Base-by-base conservation (phyloP, 37 sponge, comb jelly and placozoan genomes). In the Ephydatia muelleri region DNA sequence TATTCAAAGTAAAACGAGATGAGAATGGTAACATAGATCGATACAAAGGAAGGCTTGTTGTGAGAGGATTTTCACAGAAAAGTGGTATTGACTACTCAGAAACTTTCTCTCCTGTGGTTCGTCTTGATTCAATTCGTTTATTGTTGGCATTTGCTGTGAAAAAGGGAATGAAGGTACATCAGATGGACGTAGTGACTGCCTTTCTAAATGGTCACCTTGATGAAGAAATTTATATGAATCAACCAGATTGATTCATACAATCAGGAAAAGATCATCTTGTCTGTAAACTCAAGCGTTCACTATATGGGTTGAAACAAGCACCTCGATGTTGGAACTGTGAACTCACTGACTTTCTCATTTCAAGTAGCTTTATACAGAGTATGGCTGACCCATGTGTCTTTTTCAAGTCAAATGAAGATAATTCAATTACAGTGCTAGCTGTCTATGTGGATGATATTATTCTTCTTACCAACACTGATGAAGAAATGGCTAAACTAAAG, bases 141-240 rank as follows among this genome's bases (percentile, higher is more conserved):
- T 68, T 83, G 21, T 68, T 89, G 3, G 89, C 84, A 38, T 77
- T 88, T 22, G 88, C 88, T 32, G 77, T 82, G 2, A 84, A 89
- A 37, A 69, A 90, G 0, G 77, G 75, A 26, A 80, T 90, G 82
- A 29, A 66, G 11, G 27, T 89, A 49, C 89, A 89, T 47, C 89
- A 89, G n/a, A 83, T 89, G 85, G 85, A 89, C 38, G 89, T 78
- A 19, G 82, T 81, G 1, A 88, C 89, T 31, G 89, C 89, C 16
- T 88, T 88, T 64, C 78, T 88, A 49, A 88, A 88, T 73, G 81
- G 81, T 30, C 33, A 72, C 2, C 47, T 88, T 49, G 43, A 82
- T 29, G 88, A 88, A n/a, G 83, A 82, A 26, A 81, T 88, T 22
- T 86, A 80, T 75, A 86, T 86, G 81, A 31, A 88, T 38, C 84